Base-by-base conservation (phyloP, 2,797 vertebrate species). In the Brachyalestes nurse region DNA sequence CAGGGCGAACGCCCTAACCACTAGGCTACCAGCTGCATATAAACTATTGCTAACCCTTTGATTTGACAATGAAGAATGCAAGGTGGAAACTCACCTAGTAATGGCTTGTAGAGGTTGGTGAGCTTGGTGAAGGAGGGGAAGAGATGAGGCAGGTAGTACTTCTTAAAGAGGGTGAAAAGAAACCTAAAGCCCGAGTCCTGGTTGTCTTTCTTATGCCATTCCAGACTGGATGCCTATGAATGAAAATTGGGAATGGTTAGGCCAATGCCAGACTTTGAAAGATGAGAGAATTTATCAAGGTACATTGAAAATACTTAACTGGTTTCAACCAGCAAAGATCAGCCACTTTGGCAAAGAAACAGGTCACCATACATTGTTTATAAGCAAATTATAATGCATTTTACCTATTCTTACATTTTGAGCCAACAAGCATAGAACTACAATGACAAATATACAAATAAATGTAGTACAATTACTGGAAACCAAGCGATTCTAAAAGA, bases 31-130 rank as follows among this genome's bases (percentile, higher is more conserved):
- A 34, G 34, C 34, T 34, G 34, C 28, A 53, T 4, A 53, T 53
- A 16, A 12, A 17, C 55, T 58, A 1, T 58, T 21, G 8, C n/a
- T 12, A 28, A 61, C 1, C 19, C 25, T 34, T 16, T 23, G 13
- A 25, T 12, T 23, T 25, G 8, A 25, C 23, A 34, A 0, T n/a
- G 23, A 61, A 5, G 55, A n/a, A n/a, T 58, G 38, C 62, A 65
- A 42, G 16, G 7, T 55, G 13, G 1, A 64, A 7, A 71, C 62
- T 28, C 21, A 80, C 98, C 98, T 86, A 99, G 94, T 87, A 97
- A 95, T 89, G 98, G 98, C 88, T 99, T 99, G 93, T 99, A 99
- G 88, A 99, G 94, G 89, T 98, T 98, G 86, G 97, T 99, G 86
- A 97, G 92, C 89, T 98, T 99, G 82, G 97, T 97, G 91, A 99